Conservation (phyloP, 64 coral and sea anemone species). For the Stichodactyla mertensii region DNA sequence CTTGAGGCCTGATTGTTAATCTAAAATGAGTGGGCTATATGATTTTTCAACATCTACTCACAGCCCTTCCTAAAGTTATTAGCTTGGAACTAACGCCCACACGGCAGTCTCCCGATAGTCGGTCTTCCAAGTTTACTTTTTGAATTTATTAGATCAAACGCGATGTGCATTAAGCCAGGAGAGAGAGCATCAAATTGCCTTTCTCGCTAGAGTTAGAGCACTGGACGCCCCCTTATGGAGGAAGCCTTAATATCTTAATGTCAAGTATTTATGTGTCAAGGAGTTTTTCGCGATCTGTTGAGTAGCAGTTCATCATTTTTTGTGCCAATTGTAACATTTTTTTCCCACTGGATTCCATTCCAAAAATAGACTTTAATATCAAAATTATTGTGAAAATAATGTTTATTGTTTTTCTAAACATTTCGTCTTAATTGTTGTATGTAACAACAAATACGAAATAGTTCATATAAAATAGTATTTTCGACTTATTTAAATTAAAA, state of each 20-base stretch:
- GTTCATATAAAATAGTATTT: not conserved
- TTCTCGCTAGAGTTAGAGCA: not conserved
- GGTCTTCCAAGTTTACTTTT: slow-evolving; percentile 11
- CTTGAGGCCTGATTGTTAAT: not conserved
- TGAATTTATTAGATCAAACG: slow-evolving; percentile 23
- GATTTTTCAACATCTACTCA: slow-evolving; percentile 14
- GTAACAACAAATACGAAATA: not conserved
- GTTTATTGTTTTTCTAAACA: slow-evolving; percentile 14
- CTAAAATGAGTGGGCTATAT: not conserved
- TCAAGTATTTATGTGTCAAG: not conserved
- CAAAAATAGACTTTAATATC: not conserved
- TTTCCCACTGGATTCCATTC: not conserved
- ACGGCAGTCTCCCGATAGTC: not conserved
- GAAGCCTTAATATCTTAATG: not conserved
- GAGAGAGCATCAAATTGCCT: not conserved
- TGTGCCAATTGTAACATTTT: not conserved
- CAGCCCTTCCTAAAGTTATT: slow-evolving; percentile 22
- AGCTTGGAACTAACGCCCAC: slow-evolving; percentile 19
- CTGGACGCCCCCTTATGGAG: slow-evolving; percentile 8
- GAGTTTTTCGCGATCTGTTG: not conserved
- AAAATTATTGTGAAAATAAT: not conserved
- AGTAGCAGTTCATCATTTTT: not conserved
- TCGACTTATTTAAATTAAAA: not conserved
- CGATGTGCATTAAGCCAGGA: not conserved
- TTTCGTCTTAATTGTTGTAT: not conserved